Evolutionary conservation across 2,888 invertebrate species (phyloP).

Genomic region (Pharmacophagus antenor): DNA sequence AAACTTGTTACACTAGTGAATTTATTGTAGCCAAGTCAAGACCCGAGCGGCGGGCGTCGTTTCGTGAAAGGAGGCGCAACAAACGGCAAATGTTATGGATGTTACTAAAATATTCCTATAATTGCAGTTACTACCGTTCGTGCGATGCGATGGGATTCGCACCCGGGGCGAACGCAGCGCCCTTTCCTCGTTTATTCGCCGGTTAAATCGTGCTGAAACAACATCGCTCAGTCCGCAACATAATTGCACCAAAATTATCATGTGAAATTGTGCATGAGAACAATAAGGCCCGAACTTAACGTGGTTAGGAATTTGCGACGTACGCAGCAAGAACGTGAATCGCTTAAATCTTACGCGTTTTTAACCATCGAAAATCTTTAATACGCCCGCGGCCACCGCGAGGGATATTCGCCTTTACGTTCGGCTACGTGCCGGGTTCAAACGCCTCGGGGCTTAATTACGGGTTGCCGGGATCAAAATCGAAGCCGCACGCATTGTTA

Average conservation of each 20-base stretch:
- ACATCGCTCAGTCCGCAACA: slow-evolving; percentile 21
- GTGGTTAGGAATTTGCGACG: slow-evolving; percentile 2
- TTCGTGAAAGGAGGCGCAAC: not conserved
- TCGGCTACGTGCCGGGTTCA: slow-evolving; percentile 13
- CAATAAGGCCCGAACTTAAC: slow-evolving; percentile 14
- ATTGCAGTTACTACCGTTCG: not conserved
- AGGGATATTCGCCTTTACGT: slow-evolving; percentile 15
- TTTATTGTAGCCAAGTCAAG: too few species aligned
- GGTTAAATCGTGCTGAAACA: slow-evolving; percentile 16
- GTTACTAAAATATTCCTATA: not conserved
- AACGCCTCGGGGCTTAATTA: slow-evolving; percentile 29
- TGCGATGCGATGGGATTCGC: not conserved
- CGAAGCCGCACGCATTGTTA: slow-evolving; percentile 23
- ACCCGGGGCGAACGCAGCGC: not conserved
- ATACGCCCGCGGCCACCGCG: not conserved
- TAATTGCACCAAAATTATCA: slow-evolving; percentile 14
- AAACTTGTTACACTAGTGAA: too few species aligned
- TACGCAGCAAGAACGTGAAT: slow-evolving; percentile 5
- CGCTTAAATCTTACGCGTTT: not conserved
- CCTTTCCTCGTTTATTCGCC: slow-evolving; percentile 10
- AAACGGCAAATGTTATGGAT: not conserved
- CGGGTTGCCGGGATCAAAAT: slow-evolving; percentile 18
- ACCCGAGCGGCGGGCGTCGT: too few species aligned
- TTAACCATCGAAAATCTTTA: slow-evolving; percentile 16
- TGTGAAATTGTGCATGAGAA: slow-evolving; percentile 14